These are phyloP conservation scores for Zygaena filipendulae DNA, from an alignment of 2,888 invertebrate species.

Conservation along the genomic window DNA sequence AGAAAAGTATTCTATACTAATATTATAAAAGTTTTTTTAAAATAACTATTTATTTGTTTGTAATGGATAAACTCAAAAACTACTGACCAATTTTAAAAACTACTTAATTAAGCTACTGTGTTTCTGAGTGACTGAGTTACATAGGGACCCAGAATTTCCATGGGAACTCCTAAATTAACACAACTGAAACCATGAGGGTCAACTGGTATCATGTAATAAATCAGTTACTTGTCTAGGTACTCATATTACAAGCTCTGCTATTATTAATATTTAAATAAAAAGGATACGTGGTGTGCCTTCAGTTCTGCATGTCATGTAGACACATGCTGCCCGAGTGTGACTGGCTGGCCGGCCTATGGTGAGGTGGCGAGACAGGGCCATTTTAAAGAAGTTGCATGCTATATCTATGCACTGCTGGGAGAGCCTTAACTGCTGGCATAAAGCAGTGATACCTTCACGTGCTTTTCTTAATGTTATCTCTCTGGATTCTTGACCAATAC, in stretches of 20 bases:
- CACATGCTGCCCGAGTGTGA: slow-evolving; percentile 95
- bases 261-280: too few relatives aligned
- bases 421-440: slow-evolving; percentile 88
- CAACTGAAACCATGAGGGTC: too few relatives aligned
- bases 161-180: too few relatives aligned
- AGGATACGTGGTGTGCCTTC: slow-evolving; percentile 95
- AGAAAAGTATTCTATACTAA: neutral
- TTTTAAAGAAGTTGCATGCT: slow-evolving; percentile 93
- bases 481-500: slow-evolving; percentile 88
- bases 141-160: too few relatives aligned
- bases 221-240: too few relatives aligned
- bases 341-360: slow-evolving; percentile 92
- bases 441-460: slow-evolving; percentile 82
- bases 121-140: too few relatives aligned
- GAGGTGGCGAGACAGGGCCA: slow-evolving; percentile 84
- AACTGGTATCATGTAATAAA: too few relatives aligned
- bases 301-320: slow-evolving; percentile 96
- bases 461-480: slow-evolving; percentile 93
- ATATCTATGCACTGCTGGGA: slow-evolving; percentile 94
- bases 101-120: too few relatives aligned
- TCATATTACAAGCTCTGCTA: too few relatives aligned
- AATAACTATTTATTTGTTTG: too few relatives aligned
- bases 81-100: too few relatives aligned
- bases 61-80: too few relatives aligned
- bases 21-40: slow-evolving; percentile 1